These are phyloP conservation scores for Trichechus manatus DNA, from an alignment of 2,113 vertebrate species.

Conservation along the genomic window DNA sequence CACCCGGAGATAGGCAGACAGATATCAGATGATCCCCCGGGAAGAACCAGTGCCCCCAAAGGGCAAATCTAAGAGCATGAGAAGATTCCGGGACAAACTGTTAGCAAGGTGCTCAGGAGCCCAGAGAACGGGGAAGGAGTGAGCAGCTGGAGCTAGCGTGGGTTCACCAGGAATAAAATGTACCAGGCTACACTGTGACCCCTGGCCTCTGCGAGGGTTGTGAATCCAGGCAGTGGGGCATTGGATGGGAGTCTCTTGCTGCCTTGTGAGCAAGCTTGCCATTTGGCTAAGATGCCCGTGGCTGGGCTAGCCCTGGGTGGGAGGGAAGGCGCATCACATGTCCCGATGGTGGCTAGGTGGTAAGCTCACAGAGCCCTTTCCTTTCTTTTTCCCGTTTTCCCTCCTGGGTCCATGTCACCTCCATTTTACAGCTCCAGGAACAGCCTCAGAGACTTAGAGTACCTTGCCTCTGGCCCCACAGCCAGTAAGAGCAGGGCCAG, in stretches of 20 bases:
- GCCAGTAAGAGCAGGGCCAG: too few species aligned
- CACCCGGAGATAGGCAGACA: not conserved
- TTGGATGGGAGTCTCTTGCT: not conserved
- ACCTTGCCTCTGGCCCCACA: too few species aligned
- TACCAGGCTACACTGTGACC: not conserved
- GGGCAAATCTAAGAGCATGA: too few species aligned
- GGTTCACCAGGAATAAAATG: not conserved
- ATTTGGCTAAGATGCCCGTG: not conserved
- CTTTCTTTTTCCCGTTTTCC: not conserved
- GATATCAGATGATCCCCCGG: not conserved
- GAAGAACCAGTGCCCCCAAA: too few species aligned
- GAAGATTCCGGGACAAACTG: not conserved
- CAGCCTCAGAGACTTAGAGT: not conserved
- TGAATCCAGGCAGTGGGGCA: not conserved
- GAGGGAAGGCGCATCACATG: not conserved
- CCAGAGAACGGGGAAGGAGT: not conserved
- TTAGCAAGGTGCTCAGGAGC: not conserved
- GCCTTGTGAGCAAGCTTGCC: not conserved
- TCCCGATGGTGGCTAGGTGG: too few species aligned
- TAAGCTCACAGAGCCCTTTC: not conserved
- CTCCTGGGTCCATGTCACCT: rapidly evolving
- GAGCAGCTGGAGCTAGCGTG: not conserved
- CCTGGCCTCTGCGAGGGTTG: not conserved
- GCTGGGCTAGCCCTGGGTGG: not conserved
- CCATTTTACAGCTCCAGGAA: too few species aligned